Evolutionary conservation across 2,797 vertebrate genomes (phyloP).

Genomic region (Chrysocyon brachyurus): DNA sequence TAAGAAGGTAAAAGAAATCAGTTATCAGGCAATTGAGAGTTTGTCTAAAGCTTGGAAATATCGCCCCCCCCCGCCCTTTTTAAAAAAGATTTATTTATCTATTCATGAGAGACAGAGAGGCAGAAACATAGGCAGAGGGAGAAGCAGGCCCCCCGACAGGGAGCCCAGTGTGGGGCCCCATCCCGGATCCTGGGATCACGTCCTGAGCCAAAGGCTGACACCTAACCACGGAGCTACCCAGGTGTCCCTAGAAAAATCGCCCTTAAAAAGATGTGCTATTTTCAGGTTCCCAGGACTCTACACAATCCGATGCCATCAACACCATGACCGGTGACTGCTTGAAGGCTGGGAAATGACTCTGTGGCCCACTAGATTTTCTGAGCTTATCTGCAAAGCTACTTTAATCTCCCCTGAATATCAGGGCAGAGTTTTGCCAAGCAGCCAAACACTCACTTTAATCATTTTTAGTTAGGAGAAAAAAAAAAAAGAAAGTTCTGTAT

Average conservation of each 20-base stretch:
- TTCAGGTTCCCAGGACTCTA: neutral
- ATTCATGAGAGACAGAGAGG: too few species aligned
- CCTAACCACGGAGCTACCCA: too few species aligned
- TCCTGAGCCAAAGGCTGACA: too few species aligned
- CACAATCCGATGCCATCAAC: neutral
- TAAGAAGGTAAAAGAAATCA: neutral
- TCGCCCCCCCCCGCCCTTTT: too few species aligned
- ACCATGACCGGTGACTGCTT: neutral
- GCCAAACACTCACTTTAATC: conserved; percentile 53
- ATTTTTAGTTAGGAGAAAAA: conserved; percentile 56
- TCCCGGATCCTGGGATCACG: too few species aligned
- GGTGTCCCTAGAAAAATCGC: too few species aligned
- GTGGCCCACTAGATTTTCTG: conserved; percentile 56
- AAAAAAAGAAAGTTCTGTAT: neutral
- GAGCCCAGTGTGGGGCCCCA: too few species aligned
- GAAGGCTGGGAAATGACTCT: conserved; percentile 36
- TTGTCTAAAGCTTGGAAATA: conserved; percentile 39
- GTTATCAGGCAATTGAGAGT: neutral
- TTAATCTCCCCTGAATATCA: conserved; percentile 65
- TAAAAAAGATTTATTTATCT: too few species aligned
- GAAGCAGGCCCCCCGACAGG: too few species aligned
- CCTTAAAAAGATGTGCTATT: neutral
- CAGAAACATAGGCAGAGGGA: too few species aligned
- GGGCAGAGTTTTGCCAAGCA: conserved; percentile 43
- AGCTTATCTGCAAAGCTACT: conserved; percentile 66